Base-by-base conservation (phyloP, 2,888 invertebrate species). In the Drosophila acutilabella region DNA sequence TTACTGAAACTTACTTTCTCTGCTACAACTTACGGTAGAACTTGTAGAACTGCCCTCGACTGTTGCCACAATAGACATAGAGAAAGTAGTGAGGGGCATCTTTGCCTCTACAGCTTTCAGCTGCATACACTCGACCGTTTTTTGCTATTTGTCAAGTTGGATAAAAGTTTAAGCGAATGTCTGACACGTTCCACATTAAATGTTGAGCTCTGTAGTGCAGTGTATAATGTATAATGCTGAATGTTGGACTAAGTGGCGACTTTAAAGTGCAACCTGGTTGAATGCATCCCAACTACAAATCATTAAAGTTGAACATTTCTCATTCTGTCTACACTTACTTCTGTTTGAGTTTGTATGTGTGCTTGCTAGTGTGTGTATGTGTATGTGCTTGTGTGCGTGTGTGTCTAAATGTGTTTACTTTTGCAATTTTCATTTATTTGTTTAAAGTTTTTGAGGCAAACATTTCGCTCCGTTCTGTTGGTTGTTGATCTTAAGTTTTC, bases 181-280 rank as follows among this genome's bases (percentile, higher is more conserved):
- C 71, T 75, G 73, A 81, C 87, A 89, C 85, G 88, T 89, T 84
- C 74, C 77, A 73, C 78, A 88, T 87, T 81, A 84, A 86, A 84
- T 77, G 81, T 65, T 67, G 66, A 78, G 70, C 67, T 84, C 59
- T 76, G 73, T 78, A 51, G 83, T 64, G 70, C 59, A 72, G 81
- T 76, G 76, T 70, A 36, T 36, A 36, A 36, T 13, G 13, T 36
- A 78, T 44, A 30, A 64, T 76, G 65, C 61, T 71, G 26, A 38
- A 54, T 60, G 70, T 59, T 47, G 54, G 40, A 65, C 65, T 59
- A 65, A 73, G 69, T 74, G 75, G 58, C 69, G 54, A 69, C 50
- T 23, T 75, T 75, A 73, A 75, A 74, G 74, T 78, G 78, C 78
- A 74, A 60, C 60, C 73, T 68, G 68, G 73, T 77, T 72, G 74